Evolutionary conservation across 1,140 invertebrate genomes (phyloP).

Genomic region (Drosophila sucinea): DNA sequence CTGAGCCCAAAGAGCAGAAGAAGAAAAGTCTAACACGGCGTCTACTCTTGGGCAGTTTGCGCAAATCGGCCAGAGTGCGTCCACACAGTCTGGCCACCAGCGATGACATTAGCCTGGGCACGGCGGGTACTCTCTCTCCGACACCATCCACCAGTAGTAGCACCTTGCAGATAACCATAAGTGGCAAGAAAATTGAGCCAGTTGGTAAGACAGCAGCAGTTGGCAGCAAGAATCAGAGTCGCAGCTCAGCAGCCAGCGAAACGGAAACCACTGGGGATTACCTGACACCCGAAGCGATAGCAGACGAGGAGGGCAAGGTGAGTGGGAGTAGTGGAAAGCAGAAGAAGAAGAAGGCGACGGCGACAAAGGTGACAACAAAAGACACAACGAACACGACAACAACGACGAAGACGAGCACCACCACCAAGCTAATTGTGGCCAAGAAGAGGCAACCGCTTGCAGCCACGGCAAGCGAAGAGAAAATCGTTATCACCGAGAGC

Average conservation of each 20-base stretch:
- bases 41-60: conserved; percentile 59
- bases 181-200: conserved; percentile 75
- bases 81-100: conserved; percentile 66
- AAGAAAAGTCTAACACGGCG: conserved; percentile 73
- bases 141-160: conserved; percentile 40
- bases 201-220: conserved; percentile 14
- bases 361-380: conserved; percentile 51
- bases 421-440: conserved; percentile 69
- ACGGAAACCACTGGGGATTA: conserved; percentile 72
- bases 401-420: conserved; percentile 47
- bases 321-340: conserved; percentile 15
- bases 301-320: conserved; percentile 17
- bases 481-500: conserved; percentile 80
- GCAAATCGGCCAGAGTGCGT: conserved; percentile 61
- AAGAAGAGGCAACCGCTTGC: conserved; percentile 48
- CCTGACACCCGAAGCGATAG: conserved; percentile 54
- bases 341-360: conserved; percentile 31
- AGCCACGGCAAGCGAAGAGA: conserved; percentile 53
- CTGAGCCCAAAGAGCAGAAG: conserved; percentile 72
- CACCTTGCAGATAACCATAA: conserved; percentile 76
- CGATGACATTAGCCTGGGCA: conserved; percentile 54
- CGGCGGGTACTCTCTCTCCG: conserved; percentile 24
- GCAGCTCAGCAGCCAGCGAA: conserved; percentile 57
- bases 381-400: conserved; percentile 35
- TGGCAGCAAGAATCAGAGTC: conserved; percentile 39